Conservation (phyloP, 35 echinoderm and acorn worm species). For the Lytechinus pictus region DNA sequence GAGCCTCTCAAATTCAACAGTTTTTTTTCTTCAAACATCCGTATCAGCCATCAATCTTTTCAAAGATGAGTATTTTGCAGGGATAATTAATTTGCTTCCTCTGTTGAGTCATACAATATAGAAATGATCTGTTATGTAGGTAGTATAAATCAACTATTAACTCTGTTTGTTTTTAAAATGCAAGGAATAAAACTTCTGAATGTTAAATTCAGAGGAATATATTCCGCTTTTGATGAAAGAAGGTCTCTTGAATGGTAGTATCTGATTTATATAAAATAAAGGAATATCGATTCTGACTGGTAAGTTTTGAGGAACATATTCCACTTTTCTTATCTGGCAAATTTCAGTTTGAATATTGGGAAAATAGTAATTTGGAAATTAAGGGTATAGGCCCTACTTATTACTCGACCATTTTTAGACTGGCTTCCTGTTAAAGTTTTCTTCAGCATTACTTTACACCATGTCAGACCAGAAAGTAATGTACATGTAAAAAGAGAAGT, state of each 20-base stretch:
- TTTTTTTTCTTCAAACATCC: background rate
- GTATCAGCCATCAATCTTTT: background rate
- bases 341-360: background rate
- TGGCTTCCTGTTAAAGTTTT: background rate
- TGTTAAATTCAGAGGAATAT: no score
- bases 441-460: background rate
- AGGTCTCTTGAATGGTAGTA: no score
- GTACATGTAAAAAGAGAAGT: background rate
- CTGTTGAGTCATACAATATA: background rate
- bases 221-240: no score
- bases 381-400: no score
- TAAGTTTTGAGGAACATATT: no score
- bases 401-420: background rate
- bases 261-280: no score
- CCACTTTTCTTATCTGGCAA: background rate
- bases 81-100: constrained; percentile 11
- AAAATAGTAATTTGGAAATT: background rate
- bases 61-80: background rate
- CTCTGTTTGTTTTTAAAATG: no score
- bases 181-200: no score
- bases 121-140: background rate
- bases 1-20: background rate
- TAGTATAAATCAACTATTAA: background rate
- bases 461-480: background rate
- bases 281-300: no score